Evolutionary conservation across 2,113 vertebrate species (phyloP).

Genomic region (Calypte anna): DNA sequence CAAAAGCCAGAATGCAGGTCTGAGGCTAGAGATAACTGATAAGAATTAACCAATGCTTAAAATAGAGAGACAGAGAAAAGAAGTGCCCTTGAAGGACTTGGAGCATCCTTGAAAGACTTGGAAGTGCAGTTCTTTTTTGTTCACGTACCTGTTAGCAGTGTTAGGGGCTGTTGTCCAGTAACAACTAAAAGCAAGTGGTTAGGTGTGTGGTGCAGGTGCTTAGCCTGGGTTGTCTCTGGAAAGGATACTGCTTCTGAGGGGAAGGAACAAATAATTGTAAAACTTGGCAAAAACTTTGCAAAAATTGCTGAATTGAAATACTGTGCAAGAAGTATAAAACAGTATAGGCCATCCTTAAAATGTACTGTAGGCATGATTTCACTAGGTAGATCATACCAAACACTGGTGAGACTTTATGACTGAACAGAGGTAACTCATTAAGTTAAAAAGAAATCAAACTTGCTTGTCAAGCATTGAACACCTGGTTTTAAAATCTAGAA

Average conservation of each 20-base stretch:
- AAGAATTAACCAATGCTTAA: background rate
- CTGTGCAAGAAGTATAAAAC: background rate
- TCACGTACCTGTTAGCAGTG: background rate
- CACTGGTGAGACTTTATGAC: background rate
- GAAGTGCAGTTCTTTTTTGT: background rate
- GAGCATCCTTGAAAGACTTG: background rate
- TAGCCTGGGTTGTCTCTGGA: rapidly evolving
- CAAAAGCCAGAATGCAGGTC: background rate
- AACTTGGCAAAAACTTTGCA: background rate
- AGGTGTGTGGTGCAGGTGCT: background rate
- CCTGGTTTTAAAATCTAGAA: background rate
- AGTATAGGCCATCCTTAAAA: background rate
- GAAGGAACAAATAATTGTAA: background rate
- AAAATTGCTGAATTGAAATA: background rate
- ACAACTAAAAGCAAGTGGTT: background rate
- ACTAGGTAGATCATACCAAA: background rate
- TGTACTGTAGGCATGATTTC: background rate
- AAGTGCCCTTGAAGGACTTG: background rate
- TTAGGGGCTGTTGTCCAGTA: rapidly evolving
- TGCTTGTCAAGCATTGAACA: background rate
- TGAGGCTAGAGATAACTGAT: background rate
- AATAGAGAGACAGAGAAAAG: background rate
- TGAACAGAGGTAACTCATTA: background rate
- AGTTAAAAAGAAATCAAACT: background rate
- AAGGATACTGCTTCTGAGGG: background rate